Evolutionary conservation across 2,113 vertebrate species (phyloP).

Genomic region (Nycticebus coucang): DNA sequence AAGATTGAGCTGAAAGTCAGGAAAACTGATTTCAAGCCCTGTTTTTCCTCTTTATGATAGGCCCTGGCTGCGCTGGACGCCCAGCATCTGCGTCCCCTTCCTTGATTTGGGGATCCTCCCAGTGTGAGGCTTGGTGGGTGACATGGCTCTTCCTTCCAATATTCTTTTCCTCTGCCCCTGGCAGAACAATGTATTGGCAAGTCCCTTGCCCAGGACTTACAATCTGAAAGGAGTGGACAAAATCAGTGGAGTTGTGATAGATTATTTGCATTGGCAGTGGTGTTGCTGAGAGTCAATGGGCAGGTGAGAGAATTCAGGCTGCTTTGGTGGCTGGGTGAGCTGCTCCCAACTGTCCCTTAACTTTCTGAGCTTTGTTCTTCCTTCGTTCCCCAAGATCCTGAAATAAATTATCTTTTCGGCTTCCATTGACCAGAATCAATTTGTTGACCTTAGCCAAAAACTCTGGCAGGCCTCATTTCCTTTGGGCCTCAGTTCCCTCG

Average conservation of each 20-base stretch:
- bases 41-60: background rate
- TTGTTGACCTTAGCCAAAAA: background rate
- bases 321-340: background rate
- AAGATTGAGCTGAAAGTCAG: constrained; percentile 1
- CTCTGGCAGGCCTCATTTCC: background rate
- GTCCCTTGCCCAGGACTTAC: background rate
- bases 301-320: background rate
- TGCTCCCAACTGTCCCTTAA: background rate
- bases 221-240: background rate
- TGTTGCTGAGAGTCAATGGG: background rate
- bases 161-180: background rate
- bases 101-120: background rate
- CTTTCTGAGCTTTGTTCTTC: background rate
- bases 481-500: background rate
- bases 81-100: background rate
- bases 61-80: background rate
- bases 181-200: background rate
- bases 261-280: background rate
- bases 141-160: background rate
- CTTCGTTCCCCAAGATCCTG: background rate
- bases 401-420: background rate
- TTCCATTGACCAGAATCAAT: background rate
- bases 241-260: background rate
- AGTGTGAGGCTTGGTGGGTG: background rate
- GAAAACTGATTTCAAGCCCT: background rate